Evolutionary conservation across 1,140 invertebrate genomes (phyloP).

Genomic region (Achatina immaculata): DNA sequence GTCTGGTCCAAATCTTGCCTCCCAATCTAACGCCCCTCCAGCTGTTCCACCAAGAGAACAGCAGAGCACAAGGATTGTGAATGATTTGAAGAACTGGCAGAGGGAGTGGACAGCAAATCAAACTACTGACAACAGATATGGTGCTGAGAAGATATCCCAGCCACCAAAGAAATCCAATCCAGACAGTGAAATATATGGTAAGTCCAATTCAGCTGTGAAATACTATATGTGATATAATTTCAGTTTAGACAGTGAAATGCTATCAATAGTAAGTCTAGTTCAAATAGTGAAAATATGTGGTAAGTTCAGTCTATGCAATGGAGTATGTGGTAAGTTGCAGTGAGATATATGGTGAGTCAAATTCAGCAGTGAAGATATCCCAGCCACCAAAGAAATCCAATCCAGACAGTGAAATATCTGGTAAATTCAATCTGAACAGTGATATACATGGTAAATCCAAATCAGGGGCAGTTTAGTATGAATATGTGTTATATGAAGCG

Average conservation of each 20-base stretch:
- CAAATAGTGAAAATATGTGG: background rate
- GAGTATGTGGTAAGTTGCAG: no score
- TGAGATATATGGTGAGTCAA: no score
- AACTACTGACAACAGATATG: background rate
- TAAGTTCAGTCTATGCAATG: no score
- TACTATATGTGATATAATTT: background rate
- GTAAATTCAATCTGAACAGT: constrained; percentile 27
- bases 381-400: background rate
- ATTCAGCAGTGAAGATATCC: background rate
- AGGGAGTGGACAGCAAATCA: constrained; percentile 40
- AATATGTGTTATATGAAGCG: no score
- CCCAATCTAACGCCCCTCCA: constrained; percentile 41
- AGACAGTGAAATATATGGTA: constrained; percentile 44
- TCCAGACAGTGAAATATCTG: constrained; percentile 40
- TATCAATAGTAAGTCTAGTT: background rate
- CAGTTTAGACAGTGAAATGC: background rate
- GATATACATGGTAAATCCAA: no score
- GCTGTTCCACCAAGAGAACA: constrained; percentile 59
- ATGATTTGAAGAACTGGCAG: constrained; percentile 63
- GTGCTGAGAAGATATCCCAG: background rate
- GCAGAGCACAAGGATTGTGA: constrained; percentile 49
- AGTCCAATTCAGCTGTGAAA: background rate
- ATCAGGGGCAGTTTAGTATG: no score
- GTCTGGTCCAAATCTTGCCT: constrained; percentile 37
- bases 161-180: background rate